Evolutionary conservation across 2,888 invertebrate species (phyloP).

Genomic region (Diaperis boleti): DNA sequence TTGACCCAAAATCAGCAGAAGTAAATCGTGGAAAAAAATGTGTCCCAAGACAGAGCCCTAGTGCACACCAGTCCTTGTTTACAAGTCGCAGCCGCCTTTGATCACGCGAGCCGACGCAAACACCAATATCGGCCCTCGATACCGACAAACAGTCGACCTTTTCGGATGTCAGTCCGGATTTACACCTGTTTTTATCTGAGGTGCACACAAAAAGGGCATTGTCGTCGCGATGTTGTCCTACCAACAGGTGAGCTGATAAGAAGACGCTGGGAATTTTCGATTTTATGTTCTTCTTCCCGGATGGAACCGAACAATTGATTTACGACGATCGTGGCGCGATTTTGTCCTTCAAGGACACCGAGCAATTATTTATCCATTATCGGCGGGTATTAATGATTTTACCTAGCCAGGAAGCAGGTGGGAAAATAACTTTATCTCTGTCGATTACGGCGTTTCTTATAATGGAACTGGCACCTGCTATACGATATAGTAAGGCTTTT

Average conservation of each 20-base stretch:
- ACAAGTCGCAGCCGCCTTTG: constrained; percentile 37
- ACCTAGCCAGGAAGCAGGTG: constrained; percentile 50
- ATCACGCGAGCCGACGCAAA: constrained; percentile 39
- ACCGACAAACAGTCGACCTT: constrained; percentile 36
- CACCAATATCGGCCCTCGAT: constrained; percentile 42
- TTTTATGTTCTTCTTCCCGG: constrained; percentile 36
- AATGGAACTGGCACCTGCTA: constrained; percentile 33
- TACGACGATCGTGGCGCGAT: no score
- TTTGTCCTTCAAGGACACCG: not conserved
- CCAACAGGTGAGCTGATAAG: constrained; percentile 47
- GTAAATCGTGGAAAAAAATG: no score
- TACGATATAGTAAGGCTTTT: constrained; percentile 16
- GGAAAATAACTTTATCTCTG: constrained; percentile 43
- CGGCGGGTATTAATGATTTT: constrained; percentile 48
- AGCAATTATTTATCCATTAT: constrained; percentile 49
- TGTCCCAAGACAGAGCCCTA: no score
- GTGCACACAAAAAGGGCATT: constrained; percentile 26
- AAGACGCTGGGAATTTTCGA: constrained; percentile 46
- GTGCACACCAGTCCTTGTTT: no score
- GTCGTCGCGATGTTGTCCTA: constrained; percentile 24
- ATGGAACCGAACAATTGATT: no score
- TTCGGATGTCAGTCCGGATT: constrained; percentile 30
- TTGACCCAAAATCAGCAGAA: no score
- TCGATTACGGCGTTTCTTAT: constrained; percentile 42
- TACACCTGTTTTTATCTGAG: constrained; percentile 36